Base-by-base conservation (phyloP, 2,113 vertebrate species). In the Corvus cornix region DNA sequence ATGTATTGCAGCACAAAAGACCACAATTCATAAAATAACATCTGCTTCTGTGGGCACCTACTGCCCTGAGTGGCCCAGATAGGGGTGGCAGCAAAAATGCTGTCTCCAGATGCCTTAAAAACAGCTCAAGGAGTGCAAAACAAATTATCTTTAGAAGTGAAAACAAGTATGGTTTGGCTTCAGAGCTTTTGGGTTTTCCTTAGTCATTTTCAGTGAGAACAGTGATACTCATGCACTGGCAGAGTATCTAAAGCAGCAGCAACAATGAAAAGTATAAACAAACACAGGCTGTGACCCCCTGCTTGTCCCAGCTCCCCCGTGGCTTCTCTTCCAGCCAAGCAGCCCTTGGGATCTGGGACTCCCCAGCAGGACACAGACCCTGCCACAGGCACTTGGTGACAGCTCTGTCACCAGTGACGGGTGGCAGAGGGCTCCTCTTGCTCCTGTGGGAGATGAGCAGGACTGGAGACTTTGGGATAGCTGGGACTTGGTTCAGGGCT, bases 341-440 rank as follows among this genome's bases (percentile, higher is more conserved):
- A 26, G 13, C 53, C 23, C 33, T 2, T 2, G 12, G 46, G 41
- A 2, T 19, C 39, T 2, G 3, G 12, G 33, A 24, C 16, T 33
- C 17, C 77, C 43, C 51, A 13, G 55, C 11, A 23, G 35, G 48
- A 15, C 49, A 4, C 73, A 23, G 37, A 33, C 22, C 23, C 26
- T 44, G 19, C 37, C 56, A 46, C 55, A 27, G 46, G 27, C 22
- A 41, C 58, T 2, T 35, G 49, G 35, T 11, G 67, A 80, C 51
- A 35, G 67, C 16, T 49, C 44, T 66, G 51, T 8, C 46, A n/a
- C 83, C 2, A 0, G 5, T 12, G 28, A 11, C 0, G 0, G 19
- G 18, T 6, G 28, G 37, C 5, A 4, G 8, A n/a, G 28, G 16
- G 6, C 2, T 49, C 27, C 21, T 67, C 62, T 41, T 22, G 17